phyloP scores from a whole-genome alignment of 2,797 vertebrate genomes.

The Melopsittacus undulatus region DNA sequence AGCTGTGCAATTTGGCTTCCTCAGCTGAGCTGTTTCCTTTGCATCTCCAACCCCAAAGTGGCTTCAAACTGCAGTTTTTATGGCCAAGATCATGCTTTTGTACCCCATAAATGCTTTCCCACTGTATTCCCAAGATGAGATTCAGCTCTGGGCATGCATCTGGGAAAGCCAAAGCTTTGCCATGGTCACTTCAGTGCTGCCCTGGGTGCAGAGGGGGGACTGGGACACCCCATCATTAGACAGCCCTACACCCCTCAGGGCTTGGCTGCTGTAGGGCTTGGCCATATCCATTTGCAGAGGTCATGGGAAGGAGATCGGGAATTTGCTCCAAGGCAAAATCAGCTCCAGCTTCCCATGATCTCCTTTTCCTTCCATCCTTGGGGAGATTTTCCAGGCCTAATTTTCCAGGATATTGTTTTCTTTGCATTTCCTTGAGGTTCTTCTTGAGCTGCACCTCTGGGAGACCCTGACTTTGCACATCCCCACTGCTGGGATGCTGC shows the following conservation, averaged over 20 bases:
- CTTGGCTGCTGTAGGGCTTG: accelerated
- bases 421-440: neutral
- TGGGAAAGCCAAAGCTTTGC: neutral
- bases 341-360: neutral
- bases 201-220: neutral
- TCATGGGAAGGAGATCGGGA: neutral
- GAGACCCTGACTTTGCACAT: accelerated
- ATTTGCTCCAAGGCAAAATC: neutral
- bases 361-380: neutral
- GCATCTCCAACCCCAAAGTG: neutral
- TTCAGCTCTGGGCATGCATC: neutral
- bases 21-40: accelerated
- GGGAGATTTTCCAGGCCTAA: neutral
- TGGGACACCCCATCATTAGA: accelerated
- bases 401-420: neutral
- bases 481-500: accelerated
- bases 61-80: neutral
- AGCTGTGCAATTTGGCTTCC: accelerated
- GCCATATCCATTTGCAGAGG: neutral
- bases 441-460: neutral
- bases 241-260: accelerated
- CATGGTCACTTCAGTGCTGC: accelerated
- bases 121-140: neutral
- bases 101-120: neutral
- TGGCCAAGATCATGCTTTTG: accelerated